Percentiles rank a stretch among this genome's conserved stretches.
phyloP scores from a whole-genome alignment of 2,888 invertebrate species.

The Stenodera caucasica region DNA sequence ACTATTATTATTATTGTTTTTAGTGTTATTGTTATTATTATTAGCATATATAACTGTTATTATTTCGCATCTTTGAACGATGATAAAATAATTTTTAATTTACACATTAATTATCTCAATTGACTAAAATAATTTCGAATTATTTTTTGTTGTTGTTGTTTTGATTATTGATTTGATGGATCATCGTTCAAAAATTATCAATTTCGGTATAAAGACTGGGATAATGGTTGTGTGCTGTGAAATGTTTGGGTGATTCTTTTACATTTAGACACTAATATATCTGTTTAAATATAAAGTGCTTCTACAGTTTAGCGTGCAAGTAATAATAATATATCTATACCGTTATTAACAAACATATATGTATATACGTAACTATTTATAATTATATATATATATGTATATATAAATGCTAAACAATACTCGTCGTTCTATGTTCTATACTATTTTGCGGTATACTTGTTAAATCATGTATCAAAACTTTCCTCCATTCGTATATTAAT shows the following conservation, averaged over 20 bases:
- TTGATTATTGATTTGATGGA: neutral
- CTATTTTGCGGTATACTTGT: conserved; percentile 52
- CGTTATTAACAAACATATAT: conserved; percentile 53
- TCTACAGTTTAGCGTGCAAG: conserved; percentile 54
- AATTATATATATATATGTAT: too few relatives aligned
- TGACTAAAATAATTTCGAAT: neutral
- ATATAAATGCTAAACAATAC: conserved; percentile 52
- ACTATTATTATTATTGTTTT: neutral
- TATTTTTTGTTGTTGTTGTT: neutral
- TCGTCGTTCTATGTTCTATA: conserved; percentile 48
- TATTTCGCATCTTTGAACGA: neutral
- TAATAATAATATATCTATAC: conserved; percentile 41
- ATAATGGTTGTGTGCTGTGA: conserved; percentile 31
- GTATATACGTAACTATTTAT: conserved; percentile 38
- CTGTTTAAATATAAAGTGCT: conserved; percentile 54
- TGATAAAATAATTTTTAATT: neutral
- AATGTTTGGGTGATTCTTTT: conserved; percentile 51
- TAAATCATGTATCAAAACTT: conserved; percentile 57
- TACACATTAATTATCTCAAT: neutral
- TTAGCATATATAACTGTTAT: neutral
- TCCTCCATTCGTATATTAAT: conserved; percentile 49
- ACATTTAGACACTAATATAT: conserved; percentile 55
- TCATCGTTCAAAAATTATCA: neutral
- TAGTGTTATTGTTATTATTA: neutral
- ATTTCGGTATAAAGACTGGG: conserved; percentile 1